Conservation (phyloP, 2,888 invertebrate species). For the Ectropis crepuscularia region DNA sequence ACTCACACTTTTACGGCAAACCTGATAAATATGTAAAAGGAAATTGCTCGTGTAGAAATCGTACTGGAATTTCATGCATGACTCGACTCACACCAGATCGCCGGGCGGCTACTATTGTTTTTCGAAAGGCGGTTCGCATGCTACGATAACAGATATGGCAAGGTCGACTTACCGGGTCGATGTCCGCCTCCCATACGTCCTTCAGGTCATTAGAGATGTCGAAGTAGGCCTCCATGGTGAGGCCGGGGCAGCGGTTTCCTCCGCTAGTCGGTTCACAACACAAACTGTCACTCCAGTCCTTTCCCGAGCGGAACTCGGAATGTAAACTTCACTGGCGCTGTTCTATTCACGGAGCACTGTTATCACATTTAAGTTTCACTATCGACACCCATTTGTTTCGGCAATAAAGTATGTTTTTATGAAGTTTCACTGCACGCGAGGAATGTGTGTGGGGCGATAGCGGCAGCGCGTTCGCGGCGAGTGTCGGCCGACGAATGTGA, state of each 20-base stretch:
- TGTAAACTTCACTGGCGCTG: constrained; percentile 60
- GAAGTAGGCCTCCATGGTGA: constrained; percentile 90
- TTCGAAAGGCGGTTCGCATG: constrained; percentile 42
- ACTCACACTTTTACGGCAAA: constrained; percentile 31
- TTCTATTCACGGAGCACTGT: constrained; percentile 66
- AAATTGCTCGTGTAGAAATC: constrained; percentile 40
- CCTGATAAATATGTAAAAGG: constrained; percentile 37
- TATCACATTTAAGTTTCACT: constrained; percentile 79
- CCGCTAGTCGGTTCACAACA: constrained; percentile 63
- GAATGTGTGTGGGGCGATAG: constrained; percentile 53
- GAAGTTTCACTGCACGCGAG: constrained; percentile 79
- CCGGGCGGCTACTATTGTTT: constrained; percentile 29
- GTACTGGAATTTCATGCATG: constrained; percentile 35
- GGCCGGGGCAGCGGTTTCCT: constrained; percentile 71
- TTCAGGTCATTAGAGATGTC: constrained; percentile 90
- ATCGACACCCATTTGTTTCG: constrained; percentile 77
- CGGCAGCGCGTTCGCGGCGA: constrained; percentile 57
- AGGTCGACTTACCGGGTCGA: constrained; percentile 91
- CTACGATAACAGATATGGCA: constrained; percentile 66
- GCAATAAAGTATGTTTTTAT: constrained; percentile 63
- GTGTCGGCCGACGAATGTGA: constrained; percentile 73
- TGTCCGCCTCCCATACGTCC: constrained; percentile 93
- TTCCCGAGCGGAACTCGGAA: constrained; percentile 63
- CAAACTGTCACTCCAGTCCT: constrained; percentile 73
- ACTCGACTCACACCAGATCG: constrained; percentile 29